Evolutionary conservation across 2,113 vertebrate species (phyloP).

Genomic region (Amphiprion ocellaris): DNA sequence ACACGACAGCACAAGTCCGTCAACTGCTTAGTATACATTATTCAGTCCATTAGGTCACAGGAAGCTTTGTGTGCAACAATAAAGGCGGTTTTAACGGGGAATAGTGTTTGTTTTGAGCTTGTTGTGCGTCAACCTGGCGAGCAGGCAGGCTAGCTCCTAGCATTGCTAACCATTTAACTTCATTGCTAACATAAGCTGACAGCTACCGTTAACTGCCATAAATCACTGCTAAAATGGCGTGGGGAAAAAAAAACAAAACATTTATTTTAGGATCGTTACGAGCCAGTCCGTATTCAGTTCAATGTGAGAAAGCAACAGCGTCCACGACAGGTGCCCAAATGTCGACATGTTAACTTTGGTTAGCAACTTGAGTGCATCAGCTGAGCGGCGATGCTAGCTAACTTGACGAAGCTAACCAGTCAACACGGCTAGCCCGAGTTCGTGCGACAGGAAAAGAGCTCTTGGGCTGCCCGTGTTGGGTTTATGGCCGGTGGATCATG

Average conservation of each 20-base stretch:
- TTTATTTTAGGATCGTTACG: background rate
- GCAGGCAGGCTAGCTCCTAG: constrained; percentile 46
- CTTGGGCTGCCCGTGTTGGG: background rate
- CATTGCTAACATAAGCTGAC: background rate
- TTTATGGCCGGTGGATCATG: background rate
- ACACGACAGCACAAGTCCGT: too few relatives aligned
- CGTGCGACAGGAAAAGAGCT: background rate
- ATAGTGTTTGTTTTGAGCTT: constrained; percentile 31
- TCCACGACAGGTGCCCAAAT: background rate
- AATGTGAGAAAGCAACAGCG: background rate
- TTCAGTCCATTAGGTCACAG: background rate
- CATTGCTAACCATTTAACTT: constrained; percentile 44
- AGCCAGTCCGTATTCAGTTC: rapidly evolving
- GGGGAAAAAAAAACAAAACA: too few relatives aligned
- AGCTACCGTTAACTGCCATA: background rate
- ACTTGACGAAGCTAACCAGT: constrained; percentile 45
- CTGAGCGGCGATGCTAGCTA: constrained; percentile 50
- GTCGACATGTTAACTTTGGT: constrained; percentile 10
- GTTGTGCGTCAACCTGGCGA: background rate
- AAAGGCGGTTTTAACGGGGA: rapidly evolving
- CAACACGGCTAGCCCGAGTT: constrained; percentile 47
- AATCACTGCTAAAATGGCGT: background rate
- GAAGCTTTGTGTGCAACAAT: background rate
- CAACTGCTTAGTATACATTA: too few relatives aligned
- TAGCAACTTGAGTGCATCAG: constrained; percentile 17